Evolutionary conservation across 2,797 vertebrate species (phyloP).

Genomic region (Silurus lanzhouensis): DNA sequence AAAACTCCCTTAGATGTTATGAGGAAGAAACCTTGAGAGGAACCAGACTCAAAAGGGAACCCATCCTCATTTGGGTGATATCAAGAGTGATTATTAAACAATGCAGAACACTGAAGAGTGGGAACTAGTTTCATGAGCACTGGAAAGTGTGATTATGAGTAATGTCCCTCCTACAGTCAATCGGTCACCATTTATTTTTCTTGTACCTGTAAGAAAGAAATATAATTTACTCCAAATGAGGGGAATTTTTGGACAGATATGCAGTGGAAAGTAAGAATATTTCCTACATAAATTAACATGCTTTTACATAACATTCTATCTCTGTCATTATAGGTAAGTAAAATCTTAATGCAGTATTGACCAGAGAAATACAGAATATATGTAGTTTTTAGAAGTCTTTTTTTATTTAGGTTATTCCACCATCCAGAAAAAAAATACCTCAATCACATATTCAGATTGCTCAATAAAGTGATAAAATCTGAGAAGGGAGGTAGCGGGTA

Average conservation of each 20-base stretch:
- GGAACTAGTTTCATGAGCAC: no score
- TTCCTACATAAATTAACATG: no score
- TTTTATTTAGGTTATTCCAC: neutral
- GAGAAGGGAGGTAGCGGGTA: neutral
- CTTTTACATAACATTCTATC: neutral
- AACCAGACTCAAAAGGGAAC: no score
- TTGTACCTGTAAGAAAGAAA: neutral
- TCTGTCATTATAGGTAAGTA: neutral
- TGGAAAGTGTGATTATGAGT: no score
- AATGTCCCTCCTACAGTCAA: no score
- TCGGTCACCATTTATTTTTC: neutral
- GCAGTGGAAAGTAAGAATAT: neutral
- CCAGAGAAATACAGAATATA: neutral
- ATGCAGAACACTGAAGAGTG: no score
- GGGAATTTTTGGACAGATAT: neutral
- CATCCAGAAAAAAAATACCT: neutral
- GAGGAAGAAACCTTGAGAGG: no score
- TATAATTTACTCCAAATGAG: neutral
- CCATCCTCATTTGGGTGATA: no score
- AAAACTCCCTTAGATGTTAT: no score
- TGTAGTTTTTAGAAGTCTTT: neutral
- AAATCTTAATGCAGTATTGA: neutral
- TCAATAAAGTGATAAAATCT: neutral
- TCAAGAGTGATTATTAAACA: no score
- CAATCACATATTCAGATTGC: neutral